phyloP scores from a whole-genome alignment of 2,888 invertebrate species.

The Cheilosia scutellata region DNA sequence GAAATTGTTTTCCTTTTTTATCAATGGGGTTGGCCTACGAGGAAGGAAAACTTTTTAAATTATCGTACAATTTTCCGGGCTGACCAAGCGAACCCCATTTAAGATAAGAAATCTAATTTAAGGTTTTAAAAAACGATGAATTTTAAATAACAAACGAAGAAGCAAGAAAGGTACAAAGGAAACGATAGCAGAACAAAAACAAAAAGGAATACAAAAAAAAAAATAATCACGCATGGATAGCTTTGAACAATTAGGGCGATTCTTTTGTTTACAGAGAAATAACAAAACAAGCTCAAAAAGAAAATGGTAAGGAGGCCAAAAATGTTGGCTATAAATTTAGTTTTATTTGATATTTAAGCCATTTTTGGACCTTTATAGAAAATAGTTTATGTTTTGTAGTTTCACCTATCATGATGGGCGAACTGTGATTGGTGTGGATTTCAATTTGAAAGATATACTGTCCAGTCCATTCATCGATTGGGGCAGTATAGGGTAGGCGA shows the following conservation, averaged over 20 bases:
- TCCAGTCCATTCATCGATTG: no score
- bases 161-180: background rate
- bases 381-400: slow-evolving; percentile 21
- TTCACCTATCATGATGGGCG: no score
- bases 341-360: slow-evolving; percentile 38
- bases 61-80: background rate
- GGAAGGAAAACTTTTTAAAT: background rate
- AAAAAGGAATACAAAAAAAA: background rate
- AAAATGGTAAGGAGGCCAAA: slow-evolving; percentile 27
- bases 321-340: slow-evolving; percentile 46
- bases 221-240: slow-evolving; percentile 42
- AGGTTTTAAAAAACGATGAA: slow-evolving; percentile 28
- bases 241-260: slow-evolving; percentile 45
- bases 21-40: no score
- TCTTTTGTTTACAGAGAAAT: slow-evolving; percentile 20
- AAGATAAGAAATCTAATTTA: slow-evolving; percentile 53
- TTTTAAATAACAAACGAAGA: slow-evolving; percentile 20
- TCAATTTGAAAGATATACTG: no score
- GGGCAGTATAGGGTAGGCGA: no score
- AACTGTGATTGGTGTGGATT: no score
- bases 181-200: background rate
- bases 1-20: slow-evolving; percentile 36
- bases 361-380: slow-evolving; percentile 18
- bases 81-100: slow-evolving; percentile 39
- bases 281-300: background rate